Conservation (phyloP, 2,888 invertebrate species). For the Melangyna quadrimaculata region DNA sequence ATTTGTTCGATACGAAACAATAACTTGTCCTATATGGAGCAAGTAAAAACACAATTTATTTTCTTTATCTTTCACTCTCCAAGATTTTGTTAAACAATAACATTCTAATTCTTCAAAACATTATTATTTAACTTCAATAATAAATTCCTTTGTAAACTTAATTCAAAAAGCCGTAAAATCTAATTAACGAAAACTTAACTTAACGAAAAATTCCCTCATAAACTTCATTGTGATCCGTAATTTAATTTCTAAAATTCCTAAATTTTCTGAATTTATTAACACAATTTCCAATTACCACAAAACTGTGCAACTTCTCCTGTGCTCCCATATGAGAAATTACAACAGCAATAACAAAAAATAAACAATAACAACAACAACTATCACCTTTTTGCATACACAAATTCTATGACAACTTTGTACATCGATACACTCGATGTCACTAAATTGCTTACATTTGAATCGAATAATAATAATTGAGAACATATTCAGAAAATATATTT, state of each 20-base stretch:
- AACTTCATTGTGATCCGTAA: slow-evolving; percentile 35
- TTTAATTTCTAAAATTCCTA: slow-evolving; percentile 45
- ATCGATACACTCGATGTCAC: slow-evolving; percentile 1
- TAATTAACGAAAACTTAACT: slow-evolving; percentile 29
- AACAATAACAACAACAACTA: slow-evolving; percentile 11
- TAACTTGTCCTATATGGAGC: too few relatives aligned
- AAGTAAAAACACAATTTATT: too few relatives aligned
- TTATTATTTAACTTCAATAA: not conserved
- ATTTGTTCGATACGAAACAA: too few relatives aligned
- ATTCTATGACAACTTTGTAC: not conserved
- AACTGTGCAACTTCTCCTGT: slow-evolving; percentile 24
- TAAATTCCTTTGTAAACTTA: not conserved
- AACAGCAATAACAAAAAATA: not conserved
- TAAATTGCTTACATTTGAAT: too few relatives aligned
- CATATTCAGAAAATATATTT: too few relatives aligned
- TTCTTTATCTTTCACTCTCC: not conserved
- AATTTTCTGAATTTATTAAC: slow-evolving; percentile 51
- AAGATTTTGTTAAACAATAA: not conserved
- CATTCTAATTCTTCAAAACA: not conserved
- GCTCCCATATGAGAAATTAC: not conserved
- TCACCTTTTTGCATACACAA: slow-evolving; percentile 17
- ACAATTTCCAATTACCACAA: slow-evolving; percentile 58
- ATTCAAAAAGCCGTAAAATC: slow-evolving; percentile 22
- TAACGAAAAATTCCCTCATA: not conserved
- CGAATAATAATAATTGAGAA: too few relatives aligned